Evolutionary conservation across 1,140 invertebrate genomes (phyloP).

Genomic region (Mactra quadrangularis): DNA sequence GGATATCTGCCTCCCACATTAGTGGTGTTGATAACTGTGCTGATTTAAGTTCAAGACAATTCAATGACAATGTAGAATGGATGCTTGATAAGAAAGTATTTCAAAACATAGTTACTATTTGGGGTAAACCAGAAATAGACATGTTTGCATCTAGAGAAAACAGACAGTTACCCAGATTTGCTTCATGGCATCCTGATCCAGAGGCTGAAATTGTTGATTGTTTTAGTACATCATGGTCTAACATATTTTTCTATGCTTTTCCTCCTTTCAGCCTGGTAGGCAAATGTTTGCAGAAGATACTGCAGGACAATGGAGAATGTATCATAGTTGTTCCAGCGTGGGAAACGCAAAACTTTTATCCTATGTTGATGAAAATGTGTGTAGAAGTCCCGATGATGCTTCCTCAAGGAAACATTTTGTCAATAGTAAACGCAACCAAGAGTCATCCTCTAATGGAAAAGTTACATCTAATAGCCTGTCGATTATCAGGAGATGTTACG

Average conservation of each 20-base stretch:
- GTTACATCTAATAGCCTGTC: conserved; percentile 51
- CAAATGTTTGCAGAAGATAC: conserved; percentile 45
- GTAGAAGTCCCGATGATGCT: conserved; percentile 42
- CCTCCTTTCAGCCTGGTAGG: conserved; percentile 59
- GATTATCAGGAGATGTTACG: conserved; percentile 43
- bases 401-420: conserved; percentile 23
- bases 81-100: conserved; percentile 22
- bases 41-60: conserved; percentile 9
- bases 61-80: conserved; percentile 50
- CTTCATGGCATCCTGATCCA: conserved; percentile 57
- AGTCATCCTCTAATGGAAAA: conserved; percentile 30
- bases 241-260: conserved; percentile 29
- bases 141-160: conserved; percentile 62
- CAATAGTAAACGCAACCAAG: not conserved
- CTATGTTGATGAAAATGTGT: conserved; percentile 26
- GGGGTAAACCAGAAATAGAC: conserved; percentile 28
- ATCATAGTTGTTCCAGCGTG: conserved; percentile 51
- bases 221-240: conserved; percentile 45
- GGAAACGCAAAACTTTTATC: conserved; percentile 49
- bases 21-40: conserved; percentile 10
- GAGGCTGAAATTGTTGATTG: conserved; percentile 40
- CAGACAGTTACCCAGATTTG: conserved; percentile 31
- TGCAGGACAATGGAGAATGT: conserved; percentile 6
- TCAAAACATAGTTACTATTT: conserved; percentile 28
- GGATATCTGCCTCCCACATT: conserved; percentile 33